Evolutionary conservation across 2,113 vertebrate species (phyloP).

Genomic region (Cyprichromis sp.): DNA sequence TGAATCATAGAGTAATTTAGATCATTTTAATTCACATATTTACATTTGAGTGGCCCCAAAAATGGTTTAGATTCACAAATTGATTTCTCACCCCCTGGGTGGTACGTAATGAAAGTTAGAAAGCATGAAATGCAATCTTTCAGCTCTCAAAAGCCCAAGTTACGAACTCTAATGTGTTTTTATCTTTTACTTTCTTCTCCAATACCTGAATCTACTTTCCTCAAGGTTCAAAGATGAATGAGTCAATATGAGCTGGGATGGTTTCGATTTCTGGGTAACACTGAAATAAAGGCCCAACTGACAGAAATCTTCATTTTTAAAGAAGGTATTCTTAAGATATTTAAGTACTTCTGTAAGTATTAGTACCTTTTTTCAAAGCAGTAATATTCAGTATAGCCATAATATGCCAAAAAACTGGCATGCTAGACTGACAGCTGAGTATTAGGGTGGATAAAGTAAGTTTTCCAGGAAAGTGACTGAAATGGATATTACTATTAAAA

Average conservation of each 20-base stretch:
- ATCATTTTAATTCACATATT: conserved; percentile 31
- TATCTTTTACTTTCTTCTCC: conserved; percentile 17
- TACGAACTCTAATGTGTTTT: conserved; percentile 47
- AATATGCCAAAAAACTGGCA: background rate
- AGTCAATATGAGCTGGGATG: conserved; percentile 43
- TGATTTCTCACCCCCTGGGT: conserved; percentile 69
- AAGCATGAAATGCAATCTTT: conserved; percentile 68
- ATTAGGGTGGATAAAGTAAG: background rate
- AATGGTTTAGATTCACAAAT: conserved; percentile 64
- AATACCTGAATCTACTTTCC: conserved; percentile 48
- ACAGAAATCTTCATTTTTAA: conserved; percentile 74
- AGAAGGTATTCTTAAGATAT: conserved; percentile 3
- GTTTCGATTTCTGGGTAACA: conserved; percentile 33
- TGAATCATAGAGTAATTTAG: conserved; percentile 23
- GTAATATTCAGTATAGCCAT: background rate
- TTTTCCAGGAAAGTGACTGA: background rate
- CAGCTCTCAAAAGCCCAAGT: conserved; percentile 50
- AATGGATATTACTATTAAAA: background rate
- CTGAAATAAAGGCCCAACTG: conserved; percentile 63
- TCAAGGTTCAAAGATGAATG: conserved; percentile 45
- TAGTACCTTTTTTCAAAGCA: background rate
- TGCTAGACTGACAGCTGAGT: background rate
- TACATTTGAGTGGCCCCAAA: conserved; percentile 24
- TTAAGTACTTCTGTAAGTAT: background rate
- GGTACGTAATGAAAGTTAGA: conserved; percentile 69